A percentile compares a stretch with the other conserved stretches of the same genome.
Conservation (phyloP, 2,888 invertebrate species). For the Exephanes ischioxanthus region DNA sequence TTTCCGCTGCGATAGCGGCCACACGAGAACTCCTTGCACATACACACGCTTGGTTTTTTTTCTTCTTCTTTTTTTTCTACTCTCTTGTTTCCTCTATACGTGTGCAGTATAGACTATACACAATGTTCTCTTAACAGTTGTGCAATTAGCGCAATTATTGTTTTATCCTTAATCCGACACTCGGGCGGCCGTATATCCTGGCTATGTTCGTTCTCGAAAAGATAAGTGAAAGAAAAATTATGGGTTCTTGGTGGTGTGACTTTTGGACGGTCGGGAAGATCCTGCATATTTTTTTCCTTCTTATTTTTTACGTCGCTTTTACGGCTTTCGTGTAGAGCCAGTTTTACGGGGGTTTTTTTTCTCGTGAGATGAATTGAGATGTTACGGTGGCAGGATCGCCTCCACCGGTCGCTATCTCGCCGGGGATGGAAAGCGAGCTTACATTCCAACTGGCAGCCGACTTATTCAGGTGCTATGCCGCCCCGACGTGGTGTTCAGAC, state of each 20-base stretch:
- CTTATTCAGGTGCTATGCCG: slow-evolving; percentile 58
- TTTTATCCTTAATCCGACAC: slow-evolving; percentile 62
- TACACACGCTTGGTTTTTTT: slow-evolving; percentile 12
- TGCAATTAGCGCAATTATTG: slow-evolving; percentile 66
- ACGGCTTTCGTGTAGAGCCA: slow-evolving; percentile 6
- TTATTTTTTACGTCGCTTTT: slow-evolving; percentile 33
- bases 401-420: slow-evolving; percentile 30
- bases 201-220: slow-evolving; percentile 26
- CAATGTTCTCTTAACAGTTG: slow-evolving; percentile 52
- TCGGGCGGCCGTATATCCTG: slow-evolving; percentile 39
- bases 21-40: slow-evolving; percentile 30
- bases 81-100: slow-evolving; percentile 26
- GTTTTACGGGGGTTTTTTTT: slow-evolving; percentile 30
- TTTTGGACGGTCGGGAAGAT: slow-evolving; percentile 3
- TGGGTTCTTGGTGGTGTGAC: slow-evolving; percentile 16
- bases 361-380: slow-evolving; percentile 42
- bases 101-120: slow-evolving; percentile 14
- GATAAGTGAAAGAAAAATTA: slow-evolving; percentile 42
- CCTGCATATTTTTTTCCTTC: neutral
- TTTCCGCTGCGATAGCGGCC: slow-evolving; percentile 65
- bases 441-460: slow-evolving; percentile 51
- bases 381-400: slow-evolving; percentile 43
- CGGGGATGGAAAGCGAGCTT: slow-evolving; percentile 41
- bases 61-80: slow-evolving; percentile 32
- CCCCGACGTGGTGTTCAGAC: slow-evolving; percentile 59